Evolutionary conservation across 2,888 invertebrate species (phyloP).

Genomic region (Pharmacophagus antenor): DNA sequence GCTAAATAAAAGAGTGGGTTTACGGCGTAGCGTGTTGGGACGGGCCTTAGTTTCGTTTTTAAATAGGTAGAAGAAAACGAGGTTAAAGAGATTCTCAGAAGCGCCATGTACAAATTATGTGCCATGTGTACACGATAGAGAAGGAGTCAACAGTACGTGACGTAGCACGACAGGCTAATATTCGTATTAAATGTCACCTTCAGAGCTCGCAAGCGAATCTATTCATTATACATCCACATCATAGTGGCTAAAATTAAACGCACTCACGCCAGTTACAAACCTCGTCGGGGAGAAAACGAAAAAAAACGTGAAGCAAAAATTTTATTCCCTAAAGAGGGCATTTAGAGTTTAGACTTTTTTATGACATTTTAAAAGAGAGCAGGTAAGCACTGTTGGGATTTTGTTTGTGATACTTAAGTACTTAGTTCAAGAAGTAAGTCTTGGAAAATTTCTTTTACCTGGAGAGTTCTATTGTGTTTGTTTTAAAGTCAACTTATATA

Average conservation of each 20-base stretch:
- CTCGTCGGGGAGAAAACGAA: conserved; percentile 11
- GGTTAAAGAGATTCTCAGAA: conserved; percentile 31
- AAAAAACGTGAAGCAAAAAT: conserved; percentile 28
- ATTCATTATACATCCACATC: background rate
- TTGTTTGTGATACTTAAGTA: background rate
- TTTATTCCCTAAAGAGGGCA: conserved; percentile 30
- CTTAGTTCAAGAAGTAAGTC: too few species aligned
- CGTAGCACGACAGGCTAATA: conserved; percentile 28
- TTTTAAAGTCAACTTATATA: too few species aligned
- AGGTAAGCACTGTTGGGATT: conserved; percentile 2
- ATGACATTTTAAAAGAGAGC: conserved; percentile 21
- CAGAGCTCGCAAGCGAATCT: conserved; percentile 6
- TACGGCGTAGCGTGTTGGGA: conserved; percentile 32
- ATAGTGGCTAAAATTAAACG: conserved; percentile 7
- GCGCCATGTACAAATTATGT: conserved; percentile 24
- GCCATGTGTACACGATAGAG: conserved; percentile 18
- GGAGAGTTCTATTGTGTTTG: too few species aligned
- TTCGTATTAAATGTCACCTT: conserved; percentile 31
- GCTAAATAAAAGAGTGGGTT: conserved; percentile 36
- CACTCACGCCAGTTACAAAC: background rate
- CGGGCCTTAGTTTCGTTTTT: conserved; percentile 31
- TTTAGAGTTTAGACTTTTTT: conserved; percentile 29
- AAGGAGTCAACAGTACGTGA: conserved; percentile 30
- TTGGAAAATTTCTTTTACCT: too few species aligned
- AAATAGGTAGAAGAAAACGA: conserved; percentile 33